A percentile compares a stretch with the other conserved stretches of the same genome.
Evolutionary conservation across 2,888 invertebrate species (phyloP).

Genomic region (Dromius quadrimaculatus): DNA sequence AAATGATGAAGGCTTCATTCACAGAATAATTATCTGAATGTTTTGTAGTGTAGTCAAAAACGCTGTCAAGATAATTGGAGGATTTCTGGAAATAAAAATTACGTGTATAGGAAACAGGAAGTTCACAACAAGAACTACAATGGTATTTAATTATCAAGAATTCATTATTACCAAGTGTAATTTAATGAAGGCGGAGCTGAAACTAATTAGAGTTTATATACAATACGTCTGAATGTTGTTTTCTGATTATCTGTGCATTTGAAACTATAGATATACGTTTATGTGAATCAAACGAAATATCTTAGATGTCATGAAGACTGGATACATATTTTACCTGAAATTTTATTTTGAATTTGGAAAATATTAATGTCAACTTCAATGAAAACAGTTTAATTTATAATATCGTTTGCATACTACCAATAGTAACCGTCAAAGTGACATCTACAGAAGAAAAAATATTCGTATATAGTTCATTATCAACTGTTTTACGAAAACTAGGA

Average conservation of each 20-base stretch:
- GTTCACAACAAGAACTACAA: slow-evolving; percentile 18
- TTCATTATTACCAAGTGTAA: slow-evolving; percentile 30
- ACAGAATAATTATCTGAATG: slow-evolving; percentile 21
- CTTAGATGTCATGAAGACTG: too few relatives aligned
- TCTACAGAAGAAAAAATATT: too few relatives aligned
- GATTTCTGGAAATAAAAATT: slow-evolving; percentile 10
- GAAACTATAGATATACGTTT: too few relatives aligned
- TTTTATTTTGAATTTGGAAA: too few relatives aligned
- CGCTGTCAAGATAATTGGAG: slow-evolving; percentile 16
- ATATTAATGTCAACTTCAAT: too few relatives aligned
- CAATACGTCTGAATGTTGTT: slow-evolving; percentile 41
- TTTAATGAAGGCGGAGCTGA: slow-evolving; percentile 24
- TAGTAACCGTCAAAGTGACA: too few relatives aligned
- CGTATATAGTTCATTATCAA: too few relatives aligned
- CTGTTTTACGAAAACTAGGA: too few relatives aligned
- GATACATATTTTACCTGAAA: too few relatives aligned
- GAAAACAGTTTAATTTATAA: too few relatives aligned
- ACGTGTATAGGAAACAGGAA: slow-evolving; percentile 16
- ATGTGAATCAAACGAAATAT: too few relatives aligned
- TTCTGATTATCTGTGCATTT: slow-evolving; percentile 30
- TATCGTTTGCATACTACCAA: too few relatives aligned
- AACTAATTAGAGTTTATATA: slow-evolving; percentile 32
- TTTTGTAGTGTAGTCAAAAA: slow-evolving; percentile 9
- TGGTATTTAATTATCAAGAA: slow-evolving; percentile 23
- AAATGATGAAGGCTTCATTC: neutral